Conservation (phyloP, 2,888 invertebrate genomes). For the Cetonia aurata region DNA sequence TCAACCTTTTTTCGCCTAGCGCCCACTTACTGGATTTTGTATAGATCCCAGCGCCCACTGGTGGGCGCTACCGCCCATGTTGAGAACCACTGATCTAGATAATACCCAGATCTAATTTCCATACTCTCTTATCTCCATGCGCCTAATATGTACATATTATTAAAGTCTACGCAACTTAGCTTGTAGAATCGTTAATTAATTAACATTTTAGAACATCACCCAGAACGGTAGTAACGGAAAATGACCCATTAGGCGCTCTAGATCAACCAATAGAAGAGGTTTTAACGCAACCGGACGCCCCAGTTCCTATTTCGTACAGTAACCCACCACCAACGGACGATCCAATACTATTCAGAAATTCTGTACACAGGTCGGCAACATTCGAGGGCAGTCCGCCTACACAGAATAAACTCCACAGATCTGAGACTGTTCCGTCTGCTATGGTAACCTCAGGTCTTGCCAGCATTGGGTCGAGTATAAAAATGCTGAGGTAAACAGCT, state of each 20-base stretch:
- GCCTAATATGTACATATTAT: no score
- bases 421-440: conserved; percentile 80
- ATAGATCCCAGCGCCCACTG: no score
- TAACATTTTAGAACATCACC: conserved; percentile 72
- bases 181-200: not conserved
- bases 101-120: no score
- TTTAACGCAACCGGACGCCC: conserved; percentile 59
- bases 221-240: conserved; percentile 88
- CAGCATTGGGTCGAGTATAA: conserved; percentile 84
- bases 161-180: no score
- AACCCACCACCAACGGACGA: conserved; percentile 71
- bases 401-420: conserved; percentile 73
- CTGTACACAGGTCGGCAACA: conserved; percentile 69
- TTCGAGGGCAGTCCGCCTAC: conserved; percentile 68
- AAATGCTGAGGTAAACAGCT: conserved; percentile 73
- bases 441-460: conserved; percentile 83
- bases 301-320: conserved; percentile 59
- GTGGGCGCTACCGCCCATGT: no score
- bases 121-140: no score
- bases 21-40: no score
- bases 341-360: conserved; percentile 74
- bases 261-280: conserved; percentile 59
- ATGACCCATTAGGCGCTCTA: conserved; percentile 92
- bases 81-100: no score
- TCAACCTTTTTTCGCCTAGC: no score